Conservation (phyloP, 1,140 invertebrate genomes). For the Nymphalis io region DNA sequence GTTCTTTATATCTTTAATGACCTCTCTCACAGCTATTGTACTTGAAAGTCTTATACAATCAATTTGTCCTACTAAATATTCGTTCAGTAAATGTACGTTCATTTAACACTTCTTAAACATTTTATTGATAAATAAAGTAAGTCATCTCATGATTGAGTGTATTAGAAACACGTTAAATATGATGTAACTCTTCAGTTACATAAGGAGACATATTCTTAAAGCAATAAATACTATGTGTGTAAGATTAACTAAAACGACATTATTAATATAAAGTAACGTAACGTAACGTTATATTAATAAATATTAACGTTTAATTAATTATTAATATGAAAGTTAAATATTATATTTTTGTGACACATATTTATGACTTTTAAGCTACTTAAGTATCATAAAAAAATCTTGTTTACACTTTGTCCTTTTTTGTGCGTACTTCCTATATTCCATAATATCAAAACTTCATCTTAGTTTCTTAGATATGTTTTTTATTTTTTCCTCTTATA, state of each 20-base stretch:
- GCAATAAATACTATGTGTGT: not conserved
- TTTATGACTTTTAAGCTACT: no score
- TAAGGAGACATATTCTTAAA: not conserved
- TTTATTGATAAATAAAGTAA: not conserved
- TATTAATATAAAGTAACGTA: not conserved
- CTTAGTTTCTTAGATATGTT: no score
- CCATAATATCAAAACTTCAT: no score
- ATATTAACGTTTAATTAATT: no score
- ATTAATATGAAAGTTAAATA: no score
- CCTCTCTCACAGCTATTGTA: constrained; percentile 9
- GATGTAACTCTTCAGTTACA: constrained; percentile 1
- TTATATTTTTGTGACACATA: no score
- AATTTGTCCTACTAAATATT: not conserved
- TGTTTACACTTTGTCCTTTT: not conserved
- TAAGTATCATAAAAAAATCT: no score
- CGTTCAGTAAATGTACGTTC: no score
- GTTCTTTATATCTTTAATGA: constrained; percentile 21
- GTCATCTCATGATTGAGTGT: not conserved
- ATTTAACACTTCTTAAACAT: not conserved
- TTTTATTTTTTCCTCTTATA: no score
- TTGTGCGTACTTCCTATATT: no score
- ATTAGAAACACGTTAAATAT: not conserved
- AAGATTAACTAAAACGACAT: not conserved
- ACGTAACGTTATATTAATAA: not conserved
- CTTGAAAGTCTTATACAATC: constrained; percentile 5